phyloP scores from a whole-genome alignment of 2,888 invertebrate species.

The Torymus texanus region DNA sequence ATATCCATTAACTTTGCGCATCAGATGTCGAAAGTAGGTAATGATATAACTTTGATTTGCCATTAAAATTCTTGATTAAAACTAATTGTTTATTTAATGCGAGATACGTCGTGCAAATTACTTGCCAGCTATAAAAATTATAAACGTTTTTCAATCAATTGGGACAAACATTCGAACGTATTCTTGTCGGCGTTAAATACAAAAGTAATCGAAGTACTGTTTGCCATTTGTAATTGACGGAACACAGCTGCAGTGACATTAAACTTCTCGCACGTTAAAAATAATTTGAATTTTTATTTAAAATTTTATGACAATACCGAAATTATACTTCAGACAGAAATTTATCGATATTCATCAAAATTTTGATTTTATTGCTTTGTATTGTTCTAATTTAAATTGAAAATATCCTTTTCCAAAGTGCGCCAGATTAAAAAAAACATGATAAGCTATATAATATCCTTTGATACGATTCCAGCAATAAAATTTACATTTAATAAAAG shows the following conservation, averaged over 20 bases:
- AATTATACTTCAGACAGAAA: background rate
- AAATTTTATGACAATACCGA: background rate
- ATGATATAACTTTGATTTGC: no score
- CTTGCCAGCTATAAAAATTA: no score
- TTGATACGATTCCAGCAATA: constrained; percentile 4
- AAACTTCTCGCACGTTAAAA: background rate
- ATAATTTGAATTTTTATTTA: constrained; percentile 11
- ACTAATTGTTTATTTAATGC: no score
- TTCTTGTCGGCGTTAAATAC: no score
- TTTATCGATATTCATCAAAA: constrained; percentile 21
- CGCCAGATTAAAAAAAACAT: background rate
- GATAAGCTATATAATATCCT: background rate
- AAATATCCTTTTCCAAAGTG: background rate
- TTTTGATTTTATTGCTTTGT: background rate
- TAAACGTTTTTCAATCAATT: no score
- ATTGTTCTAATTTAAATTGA: constrained; percentile 15
- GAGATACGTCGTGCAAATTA: no score
- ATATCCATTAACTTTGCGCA: background rate
- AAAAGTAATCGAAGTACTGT: no score
- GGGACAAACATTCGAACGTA: no score
- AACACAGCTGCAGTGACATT: no score
- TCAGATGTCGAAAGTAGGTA: no score
- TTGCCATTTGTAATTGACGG: no score
- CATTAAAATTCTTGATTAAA: no score
- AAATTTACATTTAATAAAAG: background rate